Evolutionary conservation across 2,888 invertebrate genomes (phyloP).

Genomic region (Siphlonurus alternatus): DNA sequence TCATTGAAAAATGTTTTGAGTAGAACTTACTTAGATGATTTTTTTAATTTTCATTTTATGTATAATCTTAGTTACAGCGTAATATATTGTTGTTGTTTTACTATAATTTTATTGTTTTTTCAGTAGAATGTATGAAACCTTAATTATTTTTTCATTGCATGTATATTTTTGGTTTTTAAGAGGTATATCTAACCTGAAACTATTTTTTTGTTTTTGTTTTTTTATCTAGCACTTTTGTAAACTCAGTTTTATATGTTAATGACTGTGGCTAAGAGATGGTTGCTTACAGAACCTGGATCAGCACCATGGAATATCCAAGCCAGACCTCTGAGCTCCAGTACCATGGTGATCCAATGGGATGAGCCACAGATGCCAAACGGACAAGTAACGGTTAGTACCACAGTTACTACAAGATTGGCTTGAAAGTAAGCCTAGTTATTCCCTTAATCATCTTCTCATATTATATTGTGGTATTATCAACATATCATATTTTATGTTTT

Average conservation of each 20-base stretch:
- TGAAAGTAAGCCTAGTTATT: neutral
- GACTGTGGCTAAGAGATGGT: too few species aligned
- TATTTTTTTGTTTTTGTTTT: neutral
- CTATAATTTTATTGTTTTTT: neutral
- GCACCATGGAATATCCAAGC: slow-evolving; percentile 90
- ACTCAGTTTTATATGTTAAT: too few species aligned
- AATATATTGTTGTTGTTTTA: too few species aligned
- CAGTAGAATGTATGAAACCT: neutral
- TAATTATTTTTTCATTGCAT: neutral
- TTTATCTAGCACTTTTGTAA: neutral
- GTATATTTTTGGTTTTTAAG: neutral
- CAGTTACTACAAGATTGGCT: too few species aligned
- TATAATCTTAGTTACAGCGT: too few species aligned
- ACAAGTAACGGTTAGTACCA: slow-evolving; percentile 78
- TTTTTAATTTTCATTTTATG: too few species aligned
- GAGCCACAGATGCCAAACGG: slow-evolving; percentile 96
- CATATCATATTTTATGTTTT: slow-evolving; percentile 8
- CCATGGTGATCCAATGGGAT: slow-evolving; percentile 96
- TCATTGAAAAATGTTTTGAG: slow-evolving; percentile 16
- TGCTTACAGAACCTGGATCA: slow-evolving; percentile 83
- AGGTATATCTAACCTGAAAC: too few species aligned
- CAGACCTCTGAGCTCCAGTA: slow-evolving; percentile 81
- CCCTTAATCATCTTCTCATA: neutral
- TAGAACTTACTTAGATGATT: neutral
- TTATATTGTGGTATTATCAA: neutral